A percentile compares a stretch with the other conserved stretches of the same genome.
Conservation (phyloP, 2,113 vertebrate species). For the Cettia cetti region DNA sequence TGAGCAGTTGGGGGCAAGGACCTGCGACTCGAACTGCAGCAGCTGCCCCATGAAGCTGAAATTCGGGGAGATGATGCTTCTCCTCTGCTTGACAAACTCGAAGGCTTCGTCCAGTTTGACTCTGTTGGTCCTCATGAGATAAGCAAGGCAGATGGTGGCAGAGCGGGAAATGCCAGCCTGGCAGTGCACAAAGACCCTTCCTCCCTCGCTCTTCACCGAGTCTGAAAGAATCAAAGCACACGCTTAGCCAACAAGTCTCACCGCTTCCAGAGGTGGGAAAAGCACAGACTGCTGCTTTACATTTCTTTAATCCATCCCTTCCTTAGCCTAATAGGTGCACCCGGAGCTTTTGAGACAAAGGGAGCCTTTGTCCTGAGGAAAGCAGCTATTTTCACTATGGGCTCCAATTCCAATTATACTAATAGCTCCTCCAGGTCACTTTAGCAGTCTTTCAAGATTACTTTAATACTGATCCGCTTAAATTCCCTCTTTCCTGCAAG, state of each 20-base stretch:
- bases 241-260: conserved; percentile 33
- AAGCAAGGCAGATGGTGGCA: conserved; percentile 96
- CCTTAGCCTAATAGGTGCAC: background rate
- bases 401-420: conserved; percentile 16
- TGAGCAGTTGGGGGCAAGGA: conserved; percentile 92
- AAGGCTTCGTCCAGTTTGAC: conserved; percentile 98
- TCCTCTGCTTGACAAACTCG: conserved; percentile 96
- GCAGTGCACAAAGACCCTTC: conserved; percentile 96
- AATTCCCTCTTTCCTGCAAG: background rate
- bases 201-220: conserved; percentile 89
- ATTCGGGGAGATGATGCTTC: conserved; percentile 98
- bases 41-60: conserved; percentile 99
- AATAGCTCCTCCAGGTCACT: conserved; percentile 45
- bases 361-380: conserved; percentile 24
- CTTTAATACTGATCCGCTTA: conserved; percentile 30
- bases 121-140: conserved; percentile 97
- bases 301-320: conserved; percentile 4
- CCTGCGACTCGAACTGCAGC: conserved; percentile 95
- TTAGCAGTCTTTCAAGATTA: conserved; percentile 28
- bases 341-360: background rate
- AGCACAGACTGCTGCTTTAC: background rate
- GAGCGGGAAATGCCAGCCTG: conserved; percentile 97
- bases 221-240: conserved; percentile 75
- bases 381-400: background rate
- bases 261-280: background rate